Evolutionary conservation across 2,888 invertebrate genomes (phyloP), one percentile per base, ranked within the genome.

Genomic region (Drosophila ustulata): DNA sequence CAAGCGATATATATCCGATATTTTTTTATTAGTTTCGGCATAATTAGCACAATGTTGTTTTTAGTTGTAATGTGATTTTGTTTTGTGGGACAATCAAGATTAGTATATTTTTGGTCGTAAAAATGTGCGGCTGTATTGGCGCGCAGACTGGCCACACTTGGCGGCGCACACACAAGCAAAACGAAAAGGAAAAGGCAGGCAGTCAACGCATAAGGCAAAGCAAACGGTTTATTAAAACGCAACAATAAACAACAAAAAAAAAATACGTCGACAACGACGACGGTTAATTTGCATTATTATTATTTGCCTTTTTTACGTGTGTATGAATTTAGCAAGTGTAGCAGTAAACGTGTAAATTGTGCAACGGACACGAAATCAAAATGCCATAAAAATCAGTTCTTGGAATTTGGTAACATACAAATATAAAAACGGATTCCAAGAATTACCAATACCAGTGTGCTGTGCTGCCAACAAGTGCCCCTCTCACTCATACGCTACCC

Each of bases 361-460:
- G 46, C 52, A 37, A 43, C 43, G 51, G 37, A 55, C 59, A 47
- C 55, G 55, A 25, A 68, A 75, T 66, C 71, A 82, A 83, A 80
- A 83, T 87, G 87, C 72, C 82, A 80, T 86, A 80, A 75, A 55
- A 84, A 78, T 68, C 75, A 77, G 52, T 83, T 83, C 84, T 80
- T 73, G 83, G 83, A 83, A 83, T 80, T 80, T 76, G 75, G 66
- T 71, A 74, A 80, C 81, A 79, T 77, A 79, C 81, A 79, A 75
- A 79, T 75, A 86, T 86, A 83, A 83, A 83, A 83, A 83, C 84
- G 74, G 81, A 83, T 82, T 83, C 87, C 43, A 57, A 83, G 83
- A 83, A 83, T 75, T 87, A 86, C 87, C 77, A 86, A 81, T 83
- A 86, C 83, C 83, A 80, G 65, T 76, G 18, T 18, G 18, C 18